Evolutionary conservation across 2,888 invertebrate genomes (phyloP), one percentile per base, ranked within the genome.

Genomic region (Fabriciana adippe): DNA sequence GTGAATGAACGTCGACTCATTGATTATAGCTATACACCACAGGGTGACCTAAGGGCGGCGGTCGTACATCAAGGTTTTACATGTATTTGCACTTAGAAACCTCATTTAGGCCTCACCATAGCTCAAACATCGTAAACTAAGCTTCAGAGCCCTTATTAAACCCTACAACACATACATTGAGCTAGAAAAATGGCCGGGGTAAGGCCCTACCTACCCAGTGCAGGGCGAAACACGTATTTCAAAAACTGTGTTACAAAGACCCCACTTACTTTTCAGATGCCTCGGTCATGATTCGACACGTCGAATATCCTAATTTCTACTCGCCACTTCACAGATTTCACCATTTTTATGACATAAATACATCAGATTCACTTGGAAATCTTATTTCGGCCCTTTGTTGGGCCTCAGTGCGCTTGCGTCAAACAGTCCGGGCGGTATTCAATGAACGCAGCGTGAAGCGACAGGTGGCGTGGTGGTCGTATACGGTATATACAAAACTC

Each of bases 211-310:
- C 90, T 89, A 82, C 79, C 79, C 77, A 79, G 81, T 78, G 78
- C 81, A 86, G 88, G 89, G 87, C 87, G 86, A 86, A 83, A 81
- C 83, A 81, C 79, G 76, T 78, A 77, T 68, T 77, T 75, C 82
- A 79, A 83, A 86, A 88, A 79, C 78, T 86, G 84, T 84, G 84
- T 81, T 76, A 82, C 79, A 83, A 80, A 74, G 76, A 79, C 80
- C 81, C 73, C 87, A 95, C 96, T 96, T 94, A 97, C 97, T 96
- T 96, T 94, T 97, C 97, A 95, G 95, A 95, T 95, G 95, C 95
- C 95, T 96, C 97, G 95, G 96, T 96, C 97, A 97, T 97, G 96
- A 93, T 96, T 96, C 93, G 95, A 95, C 93, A 94, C 95, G 94
- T 94, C 94, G 94, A 95, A 95, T 95, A 95, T 94, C 94, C 95